Base-by-base conservation (phyloP, 2,797 vertebrate species). In the Antrozous pallidus region DNA sequence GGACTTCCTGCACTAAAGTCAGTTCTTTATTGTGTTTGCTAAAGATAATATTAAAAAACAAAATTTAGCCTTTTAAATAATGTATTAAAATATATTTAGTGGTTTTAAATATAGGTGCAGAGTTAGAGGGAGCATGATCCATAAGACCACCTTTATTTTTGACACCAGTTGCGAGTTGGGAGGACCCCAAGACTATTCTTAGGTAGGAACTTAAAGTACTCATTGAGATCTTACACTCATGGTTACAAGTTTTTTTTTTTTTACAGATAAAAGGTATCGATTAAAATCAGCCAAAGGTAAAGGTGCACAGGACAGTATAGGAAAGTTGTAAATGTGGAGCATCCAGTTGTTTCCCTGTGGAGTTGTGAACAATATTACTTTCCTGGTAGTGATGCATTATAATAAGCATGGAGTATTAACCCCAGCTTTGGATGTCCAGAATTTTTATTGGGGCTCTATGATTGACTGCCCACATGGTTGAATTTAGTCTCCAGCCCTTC, bases 21-120 rank as follows among this genome's bases (percentile, higher is more conserved):
- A 80, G 2, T n/a, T 92, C 42, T 83, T 87, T 51, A 79, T 28
- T 85, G 51, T 92, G 18, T 90, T 93, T 94, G 36, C 40, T 94
- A 61, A 82, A 86, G 56, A 67, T 85, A 8, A 16, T 92, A 75
- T 40, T 84, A 42, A 75, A 91, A 93, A 91, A 22, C 2, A 91
- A 40, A 93, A 69, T 74, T 69, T 36, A 81, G 17, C 38, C 22
- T 79, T 94, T 77, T 14, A 75, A 63, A 88, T 88, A 86, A 87
- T 49, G 58, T 5, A 13, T 87, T 91, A 92, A 63, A 69, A 22
- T 81, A 26, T 26, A 40, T 54, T 90, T 33, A 45, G 4, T 92
- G 16, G 56, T 79, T 90, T 82, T 49, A 82, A 58, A 80, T 93
- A 38, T 28, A 78, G 80, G 0, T 93, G 28, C 40, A 78, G 47